Percentiles rank a stretch among this genome's conserved stretches.
phyloP scores from a whole-genome alignment of 2,113 vertebrate genomes.

The Bos indicus region DNA sequence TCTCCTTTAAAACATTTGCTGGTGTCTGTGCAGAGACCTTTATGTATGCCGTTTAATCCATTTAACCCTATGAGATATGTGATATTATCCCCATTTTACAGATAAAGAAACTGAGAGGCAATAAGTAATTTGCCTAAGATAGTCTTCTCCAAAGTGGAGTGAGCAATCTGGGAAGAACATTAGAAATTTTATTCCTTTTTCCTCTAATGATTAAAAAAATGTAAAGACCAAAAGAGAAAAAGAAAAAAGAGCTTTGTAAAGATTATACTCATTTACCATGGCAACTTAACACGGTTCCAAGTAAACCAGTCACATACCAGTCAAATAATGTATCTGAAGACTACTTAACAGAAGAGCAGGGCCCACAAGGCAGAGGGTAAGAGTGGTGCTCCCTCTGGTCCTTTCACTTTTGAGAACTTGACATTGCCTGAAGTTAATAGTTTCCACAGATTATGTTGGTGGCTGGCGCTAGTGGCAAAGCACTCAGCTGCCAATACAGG shows the following conservation, averaged over 20 bases:
- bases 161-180: background rate
- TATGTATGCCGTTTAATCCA: background rate
- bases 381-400: fast-evolving
- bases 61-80: background rate
- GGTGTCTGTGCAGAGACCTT: background rate
- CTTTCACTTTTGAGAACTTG: background rate
- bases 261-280: background rate
- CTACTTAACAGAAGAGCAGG: background rate
- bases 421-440: background rate
- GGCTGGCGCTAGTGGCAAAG: background rate
- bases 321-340: too few relatives aligned
- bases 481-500: background rate
- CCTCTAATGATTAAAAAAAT: background rate
- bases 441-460: background rate
- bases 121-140: background rate
- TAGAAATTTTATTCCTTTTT: background rate
- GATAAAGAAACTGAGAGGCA: background rate
- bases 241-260: background rate
- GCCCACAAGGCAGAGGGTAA: background rate
- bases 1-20: background rate
- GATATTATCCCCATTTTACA: background rate
- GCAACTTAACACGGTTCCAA: background rate
- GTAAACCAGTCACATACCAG: background rate
- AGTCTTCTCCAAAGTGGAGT: background rate
- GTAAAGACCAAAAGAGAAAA: background rate